Evolutionary conservation across 2,797 vertebrate genomes (phyloP), one percentile per base, ranked within the genome.

Genomic region (Eulemur mongoz): DNA sequence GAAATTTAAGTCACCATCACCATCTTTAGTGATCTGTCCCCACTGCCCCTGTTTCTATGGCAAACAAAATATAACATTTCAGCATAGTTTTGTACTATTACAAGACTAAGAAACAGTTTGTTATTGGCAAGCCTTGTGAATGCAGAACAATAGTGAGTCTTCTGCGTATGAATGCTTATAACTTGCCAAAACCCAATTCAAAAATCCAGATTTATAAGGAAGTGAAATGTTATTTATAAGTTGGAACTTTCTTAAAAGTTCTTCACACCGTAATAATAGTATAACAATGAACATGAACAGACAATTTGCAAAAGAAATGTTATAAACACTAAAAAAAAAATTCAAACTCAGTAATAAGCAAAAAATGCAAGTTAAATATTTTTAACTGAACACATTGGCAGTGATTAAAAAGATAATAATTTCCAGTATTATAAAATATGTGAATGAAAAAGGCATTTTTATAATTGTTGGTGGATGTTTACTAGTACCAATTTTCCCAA

Each of bases 161-260:
- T 89, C 52, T 57, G 4, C 32, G 25, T 80, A 5, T 75, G 72
- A 91, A 54, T 91, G 52, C 72, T 89, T 27, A 40, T 43, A 30
- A 79, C 23, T 95, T 89, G 69, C 79, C 65, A 89, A 96, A 83
- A 38, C 30, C 30, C 70, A 50, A 40, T 67, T 76, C 59, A 89
- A 94, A 96, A 92, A 93, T 89, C 10, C 75, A 94, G 38, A 91
- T 32, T 96, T 85, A 43, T 22, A 94, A 82, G 80, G 78, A 91
- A 86, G 6, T 52, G 22, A 91, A 95, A 89, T 88, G 30, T 91
- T 95, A 70, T 72, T 95, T 61, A 13, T 92, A 78, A 91, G 38
- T 82, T 93, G 50, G 70, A 94, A 91, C n/a, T 70, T 91, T 57
- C 17, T 81, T 87, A 38, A 92, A 89, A 86, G 65, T n/a, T 91